phyloP scores from a whole-genome alignment of 2,797 vertebrate genomes.

The Synaphobranchus kaupii region DNA sequence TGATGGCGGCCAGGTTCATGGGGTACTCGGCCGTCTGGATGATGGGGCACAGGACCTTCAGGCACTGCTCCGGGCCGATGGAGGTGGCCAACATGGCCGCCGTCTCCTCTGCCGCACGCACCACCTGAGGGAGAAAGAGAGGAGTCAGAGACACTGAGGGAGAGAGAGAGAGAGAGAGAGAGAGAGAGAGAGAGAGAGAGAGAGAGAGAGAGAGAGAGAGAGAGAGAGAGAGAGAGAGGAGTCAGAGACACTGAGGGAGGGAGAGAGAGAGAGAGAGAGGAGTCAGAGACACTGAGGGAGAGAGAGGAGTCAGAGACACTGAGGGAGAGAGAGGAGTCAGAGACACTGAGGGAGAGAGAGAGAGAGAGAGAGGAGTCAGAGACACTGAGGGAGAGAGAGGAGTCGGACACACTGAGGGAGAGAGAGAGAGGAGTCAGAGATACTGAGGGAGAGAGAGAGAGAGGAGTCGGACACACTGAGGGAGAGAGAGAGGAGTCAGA shows the following conservation, averaged over 20 bases:
- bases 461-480: not conserved
- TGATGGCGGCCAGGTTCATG: conserved; percentile 95
- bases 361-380: not conserved
- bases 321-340: too few species aligned
- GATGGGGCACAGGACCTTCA: conserved; percentile 96
- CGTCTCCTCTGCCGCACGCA: conserved; percentile 92
- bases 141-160: not conserved
- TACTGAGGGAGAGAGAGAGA: not conserved
- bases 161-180: too few species aligned
- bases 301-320: too few species aligned
- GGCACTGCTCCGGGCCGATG: conserved; percentile 94
- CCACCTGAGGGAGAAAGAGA: conserved; percentile 72
- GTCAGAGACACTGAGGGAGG: not conserved
- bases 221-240: not conserved
- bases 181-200: too few species aligned
- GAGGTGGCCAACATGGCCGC: conserved; percentile 90
- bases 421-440: not conserved
- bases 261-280: too few species aligned
- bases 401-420: too few species aligned
- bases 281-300: too few species aligned
- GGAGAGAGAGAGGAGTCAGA: not conserved
- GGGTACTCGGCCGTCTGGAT: conserved; percentile 97
- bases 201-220: not conserved
- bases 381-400: not conserved
- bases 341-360: too few species aligned